These are phyloP conservation scores for Sebastes oblongus DNA, from an alignment of 2,797 vertebrate genomes.

Conservation along the genomic window DNA sequence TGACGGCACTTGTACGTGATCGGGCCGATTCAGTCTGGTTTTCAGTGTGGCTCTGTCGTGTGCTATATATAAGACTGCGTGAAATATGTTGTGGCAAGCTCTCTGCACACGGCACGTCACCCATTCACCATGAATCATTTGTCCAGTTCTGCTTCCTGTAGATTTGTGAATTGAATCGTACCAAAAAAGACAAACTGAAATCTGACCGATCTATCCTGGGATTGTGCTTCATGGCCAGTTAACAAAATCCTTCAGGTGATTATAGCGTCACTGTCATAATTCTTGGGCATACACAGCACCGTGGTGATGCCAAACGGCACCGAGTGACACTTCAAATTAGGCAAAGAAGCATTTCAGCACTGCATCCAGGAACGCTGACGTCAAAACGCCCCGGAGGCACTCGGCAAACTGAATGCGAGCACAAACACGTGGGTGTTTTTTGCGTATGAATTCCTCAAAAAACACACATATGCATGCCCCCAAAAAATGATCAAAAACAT, in stretches of 20 bases:
- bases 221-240: conserved; percentile 21
- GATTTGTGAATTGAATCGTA: not conserved
- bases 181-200: not conserved
- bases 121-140: not conserved
- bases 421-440: conserved; percentile 9
- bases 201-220: not conserved
- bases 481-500: not conserved
- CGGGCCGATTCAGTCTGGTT: conserved; percentile 3
- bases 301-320: conserved; percentile 27
- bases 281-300: not conserved
- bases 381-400: conserved; percentile 23
- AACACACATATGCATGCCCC: not conserved
- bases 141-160: not conserved
- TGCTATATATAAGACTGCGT: not conserved
- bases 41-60: not conserved
- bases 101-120: conserved; percentile 12
- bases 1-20: not conserved
- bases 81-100: conserved; percentile 15
- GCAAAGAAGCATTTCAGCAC: not conserved
- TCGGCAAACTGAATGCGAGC: conserved; percentile 9
- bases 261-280: conserved; percentile 16
- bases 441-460: not conserved
- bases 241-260: conserved; percentile 13
- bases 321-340: conserved; percentile 46
- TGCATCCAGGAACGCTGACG: conserved; percentile 27